Conservation (phyloP, 2,797 vertebrate genomes). For the Tolypeutes matacus region DNA sequence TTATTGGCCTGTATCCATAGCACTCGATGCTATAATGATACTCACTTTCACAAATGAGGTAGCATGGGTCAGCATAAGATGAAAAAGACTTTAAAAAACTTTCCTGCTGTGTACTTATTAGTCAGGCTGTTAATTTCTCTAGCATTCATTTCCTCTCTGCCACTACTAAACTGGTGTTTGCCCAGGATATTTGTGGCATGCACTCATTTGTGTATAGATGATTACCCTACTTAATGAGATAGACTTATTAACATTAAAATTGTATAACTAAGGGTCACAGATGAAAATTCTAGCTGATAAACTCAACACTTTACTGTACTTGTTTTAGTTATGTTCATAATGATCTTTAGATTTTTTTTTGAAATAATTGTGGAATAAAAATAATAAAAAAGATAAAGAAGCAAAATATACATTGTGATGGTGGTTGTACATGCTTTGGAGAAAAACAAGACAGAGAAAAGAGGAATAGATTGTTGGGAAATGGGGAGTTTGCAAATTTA, state of each 20-base stretch:
- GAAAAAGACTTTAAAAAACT: neutral
- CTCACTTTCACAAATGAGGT: neutral
- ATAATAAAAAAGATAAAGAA: no score
- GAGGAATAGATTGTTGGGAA: no score
- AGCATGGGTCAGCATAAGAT: neutral
- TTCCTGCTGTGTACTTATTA: neutral
- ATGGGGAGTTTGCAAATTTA: no score
- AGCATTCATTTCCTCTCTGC: neutral
- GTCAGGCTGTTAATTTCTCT: slow-evolving; percentile 3
- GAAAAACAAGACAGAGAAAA: no score
- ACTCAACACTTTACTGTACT: neutral
- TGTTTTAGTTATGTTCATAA: neutral
- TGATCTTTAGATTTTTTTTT: neutral
- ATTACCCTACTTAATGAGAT: neutral
- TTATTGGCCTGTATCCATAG: neutral
- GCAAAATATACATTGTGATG: no score
- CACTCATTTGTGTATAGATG: neutral
- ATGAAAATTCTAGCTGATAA: neutral
- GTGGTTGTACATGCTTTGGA: no score
- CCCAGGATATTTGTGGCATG: neutral
- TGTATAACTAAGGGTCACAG: neutral
- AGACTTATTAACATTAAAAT: slow-evolving; percentile 35
- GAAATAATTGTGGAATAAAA: no score
- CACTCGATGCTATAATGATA: neutral
- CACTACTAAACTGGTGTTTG: neutral